Percentiles rank a stretch among this genome's conserved stretches.
Evolutionary conservation across 2,888 invertebrate genomes (phyloP).

Genomic region (Synergus gifuensis): DNA sequence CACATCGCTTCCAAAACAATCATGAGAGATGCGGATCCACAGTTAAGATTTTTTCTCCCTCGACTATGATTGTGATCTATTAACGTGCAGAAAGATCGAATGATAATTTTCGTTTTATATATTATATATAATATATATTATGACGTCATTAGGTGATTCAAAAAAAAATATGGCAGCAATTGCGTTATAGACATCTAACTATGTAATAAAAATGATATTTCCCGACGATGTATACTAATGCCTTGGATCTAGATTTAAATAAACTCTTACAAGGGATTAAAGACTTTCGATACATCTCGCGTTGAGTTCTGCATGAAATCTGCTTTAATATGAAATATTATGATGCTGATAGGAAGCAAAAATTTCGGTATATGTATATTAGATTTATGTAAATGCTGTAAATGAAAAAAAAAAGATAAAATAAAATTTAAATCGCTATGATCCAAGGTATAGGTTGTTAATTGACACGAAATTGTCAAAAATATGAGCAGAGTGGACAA

Average conservation of each 20-base stretch:
- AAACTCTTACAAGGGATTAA: conserved; percentile 54
- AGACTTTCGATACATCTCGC: conserved; percentile 28
- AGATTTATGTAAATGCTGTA: conserved; percentile 8
- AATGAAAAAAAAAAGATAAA: not conserved
- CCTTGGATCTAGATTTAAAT: conserved; percentile 69
- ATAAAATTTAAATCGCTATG: conserved; percentile 19
- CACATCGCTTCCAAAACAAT: conserved; percentile 39
- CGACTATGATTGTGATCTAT: conserved; percentile 45
- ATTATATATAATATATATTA: conserved; percentile 45
- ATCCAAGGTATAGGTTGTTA: conserved; percentile 59
- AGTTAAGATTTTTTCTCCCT: conserved; percentile 30
- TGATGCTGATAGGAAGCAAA: not conserved
- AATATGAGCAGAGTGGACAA: conserved; percentile 61
- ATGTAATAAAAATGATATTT: conserved; percentile 61
- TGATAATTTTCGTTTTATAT: conserved; percentile 46
- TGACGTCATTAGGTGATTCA: conserved; percentile 48
- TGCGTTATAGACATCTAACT: conserved; percentile 62
- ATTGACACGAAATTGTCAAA: conserved; percentile 57
- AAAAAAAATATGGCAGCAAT: conserved; percentile 57
- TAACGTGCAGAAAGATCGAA: conserved; percentile 45
- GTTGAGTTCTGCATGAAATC: conserved; percentile 5
- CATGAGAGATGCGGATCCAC: conserved; percentile 9
- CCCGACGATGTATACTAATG: conserved; percentile 65
- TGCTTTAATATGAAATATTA: not conserved
- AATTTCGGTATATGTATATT: conserved; percentile 1